phyloP scores from a whole-genome alignment of 2,888 invertebrate genomes.

The Sturmia bella region DNA sequence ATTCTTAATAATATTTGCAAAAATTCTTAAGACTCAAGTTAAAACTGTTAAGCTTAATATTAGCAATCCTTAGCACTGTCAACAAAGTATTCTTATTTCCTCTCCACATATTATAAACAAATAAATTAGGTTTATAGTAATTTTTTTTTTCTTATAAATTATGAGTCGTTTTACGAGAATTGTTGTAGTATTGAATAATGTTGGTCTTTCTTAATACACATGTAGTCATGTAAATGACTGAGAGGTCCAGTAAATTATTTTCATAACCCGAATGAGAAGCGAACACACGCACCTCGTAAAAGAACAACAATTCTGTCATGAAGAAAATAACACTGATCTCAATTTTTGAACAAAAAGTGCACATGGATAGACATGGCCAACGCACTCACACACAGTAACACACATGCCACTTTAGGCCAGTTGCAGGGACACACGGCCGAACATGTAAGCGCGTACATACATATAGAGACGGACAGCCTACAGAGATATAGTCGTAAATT shows the following conservation, averaged over 20 bases:
- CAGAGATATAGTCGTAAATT: constrained; percentile 70
- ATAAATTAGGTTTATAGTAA: constrained; percentile 43
- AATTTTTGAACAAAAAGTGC: constrained; percentile 53
- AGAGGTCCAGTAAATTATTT: constrained; percentile 65
- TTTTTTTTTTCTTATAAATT: constrained; percentile 63
- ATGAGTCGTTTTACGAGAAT: constrained; percentile 47
- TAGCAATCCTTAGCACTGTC: too few species aligned
- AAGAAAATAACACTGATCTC: constrained; percentile 46
- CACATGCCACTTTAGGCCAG: constrained; percentile 9
- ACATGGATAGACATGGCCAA: constrained; percentile 49
- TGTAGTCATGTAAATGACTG: constrained; percentile 65
- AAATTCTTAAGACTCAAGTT: too few species aligned
- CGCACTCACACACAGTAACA: background rate
- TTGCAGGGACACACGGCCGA: background rate
- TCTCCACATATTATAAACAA: constrained; percentile 32
- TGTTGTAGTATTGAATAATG: constrained; percentile 65
- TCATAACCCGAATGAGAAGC: constrained; percentile 29
- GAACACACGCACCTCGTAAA: constrained; percentile 44
- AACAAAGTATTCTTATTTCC: too few species aligned
- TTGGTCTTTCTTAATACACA: constrained; percentile 60
- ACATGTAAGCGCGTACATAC: constrained; percentile 3
- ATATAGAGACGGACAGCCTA: constrained; percentile 55
- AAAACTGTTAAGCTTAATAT: too few species aligned
- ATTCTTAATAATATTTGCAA: too few species aligned
- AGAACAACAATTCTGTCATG: constrained; percentile 15